Percentiles rank a stretch among this genome's conserved stretches.
These are phyloP conservation scores for Ophioninae sp. DNA, from an alignment of 2,888 invertebrate species.

Conservation along the genomic window DNA sequence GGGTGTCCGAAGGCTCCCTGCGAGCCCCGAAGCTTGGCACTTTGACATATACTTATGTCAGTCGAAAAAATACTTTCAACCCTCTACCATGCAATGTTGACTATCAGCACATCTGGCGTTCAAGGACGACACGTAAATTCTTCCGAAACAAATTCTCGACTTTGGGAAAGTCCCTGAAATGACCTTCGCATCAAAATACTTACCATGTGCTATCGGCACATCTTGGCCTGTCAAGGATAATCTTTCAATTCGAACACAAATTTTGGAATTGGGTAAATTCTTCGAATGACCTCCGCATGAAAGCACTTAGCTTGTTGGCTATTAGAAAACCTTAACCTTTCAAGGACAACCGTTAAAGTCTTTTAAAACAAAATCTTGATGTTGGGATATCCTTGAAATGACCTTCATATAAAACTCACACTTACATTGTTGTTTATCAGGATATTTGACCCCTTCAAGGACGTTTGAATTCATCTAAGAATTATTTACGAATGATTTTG, in stretches of 20 bases:
- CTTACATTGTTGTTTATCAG: not conserved
- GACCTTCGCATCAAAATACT: not conserved
- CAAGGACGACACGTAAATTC: not conserved
- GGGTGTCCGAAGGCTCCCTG: conserved; percentile 38
- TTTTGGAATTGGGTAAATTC: too few relatives aligned
- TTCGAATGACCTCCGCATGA: too few relatives aligned
- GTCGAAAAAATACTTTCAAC: not conserved
- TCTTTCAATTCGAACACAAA: too few relatives aligned
- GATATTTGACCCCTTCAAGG: too few relatives aligned
- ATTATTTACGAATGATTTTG: too few relatives aligned
- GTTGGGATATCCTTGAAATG: not conserved
- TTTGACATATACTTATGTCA: conserved; percentile 2
- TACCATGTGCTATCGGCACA: not conserved
- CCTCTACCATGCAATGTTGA: not conserved
- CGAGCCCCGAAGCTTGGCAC: not conserved
- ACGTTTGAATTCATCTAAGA: too few relatives aligned
- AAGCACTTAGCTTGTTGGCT: too few relatives aligned
- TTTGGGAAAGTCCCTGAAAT: not conserved
- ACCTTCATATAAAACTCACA: not conserved
- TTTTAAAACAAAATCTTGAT: not conserved
- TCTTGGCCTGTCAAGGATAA: too few relatives aligned
- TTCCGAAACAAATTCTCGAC: not conserved
- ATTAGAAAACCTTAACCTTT: not conserved
- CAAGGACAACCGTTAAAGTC: not conserved
- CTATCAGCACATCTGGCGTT: not conserved